A percentile compares a stretch with the other conserved stretches of the same genome.
These are phyloP conservation scores for Choloepus hoffmanni DNA, from an alignment of 2,113 vertebrate species.

Conservation along the genomic window DNA sequence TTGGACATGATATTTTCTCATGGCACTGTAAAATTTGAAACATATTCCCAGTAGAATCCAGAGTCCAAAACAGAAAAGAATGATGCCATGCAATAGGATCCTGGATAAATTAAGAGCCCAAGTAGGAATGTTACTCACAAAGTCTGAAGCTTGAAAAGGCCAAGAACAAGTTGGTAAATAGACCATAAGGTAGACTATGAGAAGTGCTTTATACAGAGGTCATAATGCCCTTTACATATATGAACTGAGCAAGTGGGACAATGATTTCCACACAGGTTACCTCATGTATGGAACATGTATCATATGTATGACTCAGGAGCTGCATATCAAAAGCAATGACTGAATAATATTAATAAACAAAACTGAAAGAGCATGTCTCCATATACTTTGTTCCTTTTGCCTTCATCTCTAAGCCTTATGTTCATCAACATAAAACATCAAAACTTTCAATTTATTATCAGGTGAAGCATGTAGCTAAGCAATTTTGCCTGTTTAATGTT, in stretches of 20 bases:
- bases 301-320: not conserved
- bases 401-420: not conserved
- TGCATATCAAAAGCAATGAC: not conserved
- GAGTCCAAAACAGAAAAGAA: not conserved
- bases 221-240: not conserved
- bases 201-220: not conserved
- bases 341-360: not conserved
- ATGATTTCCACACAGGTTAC: not conserved
- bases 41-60: not conserved
- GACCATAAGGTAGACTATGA: not conserved
- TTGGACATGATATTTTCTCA: not conserved
- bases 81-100: not conserved
- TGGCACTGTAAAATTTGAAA: not conserved
- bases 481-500: not conserved
- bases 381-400: not conserved
- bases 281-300: not conserved
- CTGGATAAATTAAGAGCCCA: not conserved
- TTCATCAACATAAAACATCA: slow-evolving; percentile 2
- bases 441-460: not conserved
- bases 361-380: not conserved
- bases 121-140: not conserved
- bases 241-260: not conserved
- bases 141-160: not conserved
- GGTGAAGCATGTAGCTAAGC: not conserved
- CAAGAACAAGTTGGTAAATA: not conserved